Evolutionary conservation across 2,797 vertebrate genomes (phyloP), one percentile per base, ranked within the genome.

Genomic region (Mus spretus): DNA sequence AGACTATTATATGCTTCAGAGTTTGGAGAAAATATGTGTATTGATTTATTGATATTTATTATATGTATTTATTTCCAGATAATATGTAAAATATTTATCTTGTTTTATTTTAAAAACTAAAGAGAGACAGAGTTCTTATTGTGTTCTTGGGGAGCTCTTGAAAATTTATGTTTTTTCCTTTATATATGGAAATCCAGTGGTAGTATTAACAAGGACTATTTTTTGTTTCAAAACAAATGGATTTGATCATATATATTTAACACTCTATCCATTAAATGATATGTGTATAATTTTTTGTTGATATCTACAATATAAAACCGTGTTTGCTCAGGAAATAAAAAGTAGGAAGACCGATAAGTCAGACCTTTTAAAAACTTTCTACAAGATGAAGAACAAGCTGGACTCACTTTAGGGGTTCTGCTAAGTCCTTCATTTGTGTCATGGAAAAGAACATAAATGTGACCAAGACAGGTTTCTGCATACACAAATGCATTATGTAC

Each of bases 301-400:
- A 85, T 96, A 90, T 74, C 8, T 85, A 90, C 92, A 75, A 79
- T 84, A 63, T 89, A 94, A 92, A 28, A 96, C 19, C 53, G 1
- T 89, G 50, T 80, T 96, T 95, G 63, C 67, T 72, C 85, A 96
- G 95, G 89, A 98, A 96, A 77, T 96, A 95, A 97, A 84, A 91
- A 91, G 90, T 95, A 77, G 93, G 92, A 97, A 97, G 40, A 88
- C 95, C 93, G 70, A 87, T n/a, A 90, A 96, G 89, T 67, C 90
- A 95, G 63, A 91, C 88, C 94, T 95, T 85, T 95, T 96, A 63
- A 97, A 91, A 97, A 96, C 96, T 96, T 94, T 95, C 59, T 95
- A 82, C 75, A 95, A 95, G 95, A 90, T 97, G 57, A 89, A 72
- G 61, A 78, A 89, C 37, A 96, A 95, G 92, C 92, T 83, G 34